Percentiles rank a stretch among this genome's conserved stretches.
These are phyloP conservation scores for Lerema accius DNA, from an alignment of 1,140 invertebrate genomes.

Conservation along the genomic window DNA sequence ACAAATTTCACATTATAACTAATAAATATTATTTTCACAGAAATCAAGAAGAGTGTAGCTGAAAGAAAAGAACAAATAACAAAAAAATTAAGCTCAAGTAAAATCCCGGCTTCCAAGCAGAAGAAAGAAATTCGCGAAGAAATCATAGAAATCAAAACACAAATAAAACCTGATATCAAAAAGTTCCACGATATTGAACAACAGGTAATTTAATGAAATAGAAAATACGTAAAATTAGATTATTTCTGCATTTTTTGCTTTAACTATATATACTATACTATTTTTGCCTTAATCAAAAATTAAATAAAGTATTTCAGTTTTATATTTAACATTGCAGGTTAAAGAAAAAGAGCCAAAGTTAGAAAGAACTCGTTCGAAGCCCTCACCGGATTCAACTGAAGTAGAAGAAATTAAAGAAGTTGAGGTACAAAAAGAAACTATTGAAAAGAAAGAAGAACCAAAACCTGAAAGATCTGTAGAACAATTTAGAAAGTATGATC, in stretches of 20 bases:
- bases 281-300: too few species aligned
- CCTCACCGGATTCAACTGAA: slow-evolving; percentile 64
- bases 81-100: slow-evolving; percentile 86
- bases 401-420: slow-evolving; percentile 56
- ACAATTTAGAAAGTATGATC: slow-evolving; percentile 73
- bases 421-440: slow-evolving; percentile 42
- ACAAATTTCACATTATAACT: too few species aligned
- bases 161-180: slow-evolving; percentile 83
- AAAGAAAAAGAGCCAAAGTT: slow-evolving; percentile 70
- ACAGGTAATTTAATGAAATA: slow-evolving; percentile 49
- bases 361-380: slow-evolving; percentile 65
- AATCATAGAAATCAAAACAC: slow-evolving; percentile 87
- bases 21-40: slow-evolving; percentile 43
- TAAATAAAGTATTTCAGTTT: too few species aligned
- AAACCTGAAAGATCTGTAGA: slow-evolving; percentile 66
- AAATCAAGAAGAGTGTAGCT: slow-evolving; percentile 86
- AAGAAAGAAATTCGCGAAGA: slow-evolving; percentile 87
- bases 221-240: too few species aligned
- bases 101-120: slow-evolving; percentile 86
- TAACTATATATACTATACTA: too few species aligned
- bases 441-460: slow-evolving; percentile 59
- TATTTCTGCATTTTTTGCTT: too few species aligned
- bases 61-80: slow-evolving; percentile 88
- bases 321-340: slow-evolving; percentile 42
- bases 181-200: slow-evolving; percentile 80